Conservation (phyloP, 2,113 vertebrate genomes). For the Vanacampus margaritifer region DNA sequence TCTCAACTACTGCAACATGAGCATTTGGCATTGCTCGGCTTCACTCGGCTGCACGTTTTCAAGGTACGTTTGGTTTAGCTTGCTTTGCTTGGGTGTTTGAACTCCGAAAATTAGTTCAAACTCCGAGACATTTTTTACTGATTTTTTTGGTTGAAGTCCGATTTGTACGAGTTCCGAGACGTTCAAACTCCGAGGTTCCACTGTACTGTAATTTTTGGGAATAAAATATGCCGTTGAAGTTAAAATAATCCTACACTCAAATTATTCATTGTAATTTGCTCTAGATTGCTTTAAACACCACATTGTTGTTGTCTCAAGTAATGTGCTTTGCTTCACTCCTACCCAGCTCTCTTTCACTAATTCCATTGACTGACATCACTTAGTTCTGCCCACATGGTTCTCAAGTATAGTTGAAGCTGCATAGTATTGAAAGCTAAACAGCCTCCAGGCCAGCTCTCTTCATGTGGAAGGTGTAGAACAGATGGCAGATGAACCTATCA, state of each 20-base stretch:
- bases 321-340: conserved; percentile 21
- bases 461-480: conserved; percentile 16
- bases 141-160: too few relatives aligned
- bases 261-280: background rate
- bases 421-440: conserved; percentile 37
- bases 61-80: too few relatives aligned
- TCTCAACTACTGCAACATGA: too few relatives aligned
- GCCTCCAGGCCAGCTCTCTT: conserved; percentile 27
- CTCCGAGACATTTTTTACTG: too few relatives aligned
- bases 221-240: background rate
- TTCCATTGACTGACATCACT: conserved; percentile 49
- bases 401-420: conserved; percentile 22
- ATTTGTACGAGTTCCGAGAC: too few relatives aligned
- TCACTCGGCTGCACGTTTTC: too few relatives aligned
- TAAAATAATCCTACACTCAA: background rate
- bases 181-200: too few relatives aligned
- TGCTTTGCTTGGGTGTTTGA: too few relatives aligned
- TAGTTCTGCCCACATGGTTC: conserved; percentile 35
- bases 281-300: background rate
- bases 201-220: background rate
- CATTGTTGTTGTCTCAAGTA: background rate
- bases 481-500: conserved; percentile 10
- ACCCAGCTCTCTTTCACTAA: conserved; percentile 16
- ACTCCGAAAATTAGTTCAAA: too few relatives aligned
- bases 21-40: too few relatives aligned